Base-by-base conservation (phyloP, 2,113 vertebrate genomes). In the Dissostichus mawsoni region DNA sequence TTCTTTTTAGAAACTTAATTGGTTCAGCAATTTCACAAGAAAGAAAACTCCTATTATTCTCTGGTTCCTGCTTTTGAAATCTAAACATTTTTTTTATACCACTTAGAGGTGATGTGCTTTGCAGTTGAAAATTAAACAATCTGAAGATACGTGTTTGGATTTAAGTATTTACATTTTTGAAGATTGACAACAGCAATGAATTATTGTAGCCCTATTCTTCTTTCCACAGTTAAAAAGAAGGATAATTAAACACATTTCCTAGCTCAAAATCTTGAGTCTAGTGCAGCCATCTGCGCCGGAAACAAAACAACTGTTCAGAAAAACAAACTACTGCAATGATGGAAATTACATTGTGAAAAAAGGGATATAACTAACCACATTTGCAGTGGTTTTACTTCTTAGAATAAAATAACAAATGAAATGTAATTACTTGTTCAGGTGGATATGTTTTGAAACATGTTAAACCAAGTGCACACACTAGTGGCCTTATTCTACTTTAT, bases 221-320 rank as follows among this genome's bases (percentile, higher is more conserved):
- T 20, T 1, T 45, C 41, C 7, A 51, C 29, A 48, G n/a, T 0
- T 41, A 57, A 70, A 36, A 25, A 56, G 17, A 2, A 41, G 36
- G 36, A 20, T 61, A 3, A 25, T 70, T 63, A 17, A 25, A 50
- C 29, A 45, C 50, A 29, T 56, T 68, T 62, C 11, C 14, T 44
- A 48, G 51, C 36, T 11, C 2, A n/a, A 61, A 44, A 50, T 11
- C 17, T 36, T 14, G 1, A 58, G 36, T 20, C 10, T 9, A 47
- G 20, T 3, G 47, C 58, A 58, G 13, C 44, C 59, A 70, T 86
- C 45, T 63, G 57, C 33, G 17, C 8, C 45, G 52, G 25, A 61
- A 56, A 70, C 20, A 29, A 29, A 29, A 29, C 29, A 29, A 29
- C 29, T 29, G 29, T 29, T 29, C 29, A 29, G 29, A 29, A 4